A percentile compares a stretch with the other conserved stretches of the same genome.
These are phyloP conservation scores for Ptychochromis oligacanthus DNA, from an alignment of 2,113 vertebrate species.

Conservation along the genomic window DNA sequence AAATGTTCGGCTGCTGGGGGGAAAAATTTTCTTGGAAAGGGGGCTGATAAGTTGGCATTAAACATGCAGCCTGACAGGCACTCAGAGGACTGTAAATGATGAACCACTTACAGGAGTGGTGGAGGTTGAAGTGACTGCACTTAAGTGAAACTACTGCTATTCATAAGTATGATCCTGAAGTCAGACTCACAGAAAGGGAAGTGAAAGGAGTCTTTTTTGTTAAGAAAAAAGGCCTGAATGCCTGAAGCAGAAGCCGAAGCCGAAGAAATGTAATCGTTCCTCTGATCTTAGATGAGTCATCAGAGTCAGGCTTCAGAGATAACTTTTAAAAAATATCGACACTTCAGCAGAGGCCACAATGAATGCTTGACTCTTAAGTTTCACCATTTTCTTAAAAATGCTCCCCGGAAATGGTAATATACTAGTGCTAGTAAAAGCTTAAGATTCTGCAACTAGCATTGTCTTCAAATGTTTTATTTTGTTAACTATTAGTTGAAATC, in stretches of 20 bases:
- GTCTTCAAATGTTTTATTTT: too few species aligned
- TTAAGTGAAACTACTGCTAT: slow-evolving; percentile 7
- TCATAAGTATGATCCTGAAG: slow-evolving; percentile 19
- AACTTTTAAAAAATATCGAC: not conserved
- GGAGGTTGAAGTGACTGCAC: not conserved
- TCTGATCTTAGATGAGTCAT: not conserved
- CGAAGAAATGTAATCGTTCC: not conserved
- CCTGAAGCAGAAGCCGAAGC: not conserved
- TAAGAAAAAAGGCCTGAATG: not conserved
- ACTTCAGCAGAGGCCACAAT: not conserved
- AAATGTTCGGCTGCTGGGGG: not conserved
- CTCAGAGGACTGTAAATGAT: slow-evolving; percentile 10
- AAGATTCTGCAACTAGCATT: not conserved
- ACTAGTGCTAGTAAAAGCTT: too few species aligned
- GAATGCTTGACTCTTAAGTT: not conserved
- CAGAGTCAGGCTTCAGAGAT: not conserved
- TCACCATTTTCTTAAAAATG: not conserved
- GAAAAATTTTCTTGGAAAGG: not conserved
- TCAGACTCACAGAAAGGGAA: slow-evolving; percentile 17
- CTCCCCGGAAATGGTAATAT: not conserved
- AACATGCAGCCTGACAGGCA: slow-evolving; percentile 14
- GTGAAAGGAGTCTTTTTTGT: not conserved
- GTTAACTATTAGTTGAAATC: too few species aligned
- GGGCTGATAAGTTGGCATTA: not conserved
- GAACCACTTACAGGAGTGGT: slow-evolving; percentile 12